Base-by-base conservation (phyloP, 1,140 invertebrate species). In the Tetranychus cinnabarinus region DNA sequence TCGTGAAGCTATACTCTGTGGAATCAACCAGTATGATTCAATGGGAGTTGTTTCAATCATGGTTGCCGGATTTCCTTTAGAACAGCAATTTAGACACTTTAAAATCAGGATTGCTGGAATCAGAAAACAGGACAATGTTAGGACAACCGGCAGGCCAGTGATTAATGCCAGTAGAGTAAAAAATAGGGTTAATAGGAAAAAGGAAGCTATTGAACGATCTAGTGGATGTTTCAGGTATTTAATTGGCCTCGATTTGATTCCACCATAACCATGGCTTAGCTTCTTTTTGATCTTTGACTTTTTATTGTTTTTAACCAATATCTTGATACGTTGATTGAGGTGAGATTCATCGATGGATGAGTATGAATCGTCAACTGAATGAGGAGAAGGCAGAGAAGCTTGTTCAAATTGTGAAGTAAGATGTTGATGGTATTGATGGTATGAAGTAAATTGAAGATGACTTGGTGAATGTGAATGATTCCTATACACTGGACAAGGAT, bases 181-280 rank as follows among this genome's bases (percentile, higher is more conserved):
- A 13, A 72, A 46, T 7, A 74, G 59, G 15, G 70, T 71, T 1
- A 69, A 60, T 36, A 75, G 31, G 58, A 76, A 69, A 13, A 70
- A 67, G 55, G 70, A 66, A 36, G 72, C 65, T 3, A 76, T 69
- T 55, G 69, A 74, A 59, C 73, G 71, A 60, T 76, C 73, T 36
- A 76, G 67, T 0, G 74, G 70, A 66, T 77, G 75, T 31, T 60
- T 61, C 2, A 68, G 42, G 6, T 58, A 13, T 56, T 67, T 64
- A 23, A 66, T 58, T 37, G 59, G 46, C 59, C 33, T 13, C 7
- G 59, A 60, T 42, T 60, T 52, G 33, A 60, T 60, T 35, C 59
- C 59, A 31, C 47, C 46, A n/a, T 45, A 15, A 56, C 34, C 10
- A 1, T 35, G 12, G 55, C 33, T 5, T 56, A 35, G 12, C n/a